phyloP scores from a whole-genome alignment of 2,888 invertebrate species.

The Dione juno region DNA sequence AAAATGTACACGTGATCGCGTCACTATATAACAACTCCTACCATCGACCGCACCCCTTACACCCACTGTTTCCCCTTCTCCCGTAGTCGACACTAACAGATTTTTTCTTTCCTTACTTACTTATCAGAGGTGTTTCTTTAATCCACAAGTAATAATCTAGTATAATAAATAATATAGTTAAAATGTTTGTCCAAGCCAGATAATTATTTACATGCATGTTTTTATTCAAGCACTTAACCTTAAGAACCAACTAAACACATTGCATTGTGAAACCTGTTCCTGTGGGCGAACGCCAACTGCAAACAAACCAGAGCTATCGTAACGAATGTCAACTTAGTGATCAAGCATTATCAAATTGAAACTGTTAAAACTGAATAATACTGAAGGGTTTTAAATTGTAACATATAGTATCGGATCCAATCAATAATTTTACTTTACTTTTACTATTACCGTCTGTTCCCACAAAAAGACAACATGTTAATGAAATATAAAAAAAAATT shows the following conservation, averaged over 20 bases:
- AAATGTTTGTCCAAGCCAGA: not conserved
- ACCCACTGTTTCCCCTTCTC: conserved; percentile 69
- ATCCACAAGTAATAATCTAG: not conserved
- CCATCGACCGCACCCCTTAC: conserved; percentile 73
- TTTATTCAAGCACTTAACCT: conserved; percentile 33
- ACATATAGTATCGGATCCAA: not conserved
- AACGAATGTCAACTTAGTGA: conserved; percentile 35
- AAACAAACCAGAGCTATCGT: conserved; percentile 51
- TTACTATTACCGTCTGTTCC: not conserved
- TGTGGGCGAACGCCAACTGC: conserved; percentile 64
- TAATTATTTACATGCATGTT: not conserved
- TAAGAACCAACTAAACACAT: conserved; percentile 43
- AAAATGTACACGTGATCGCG: conserved; percentile 83
- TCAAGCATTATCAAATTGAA: conserved; percentile 10
- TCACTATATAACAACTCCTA: conserved; percentile 81
- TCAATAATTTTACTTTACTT: not conserved
- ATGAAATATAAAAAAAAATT: not conserved
- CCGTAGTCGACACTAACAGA: conserved; percentile 72
- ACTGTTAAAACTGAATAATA: not conserved
- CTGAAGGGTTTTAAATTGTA: not conserved
- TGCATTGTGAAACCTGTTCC: conserved; percentile 65
- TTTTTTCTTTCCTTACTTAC: conserved; percentile 65
- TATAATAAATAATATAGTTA: not conserved
- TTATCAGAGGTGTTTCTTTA: conserved; percentile 54
- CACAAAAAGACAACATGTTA: too few species aligned